Base-by-base conservation (phyloP, 2,113 vertebrate species). In the Tringa solitaria region DNA sequence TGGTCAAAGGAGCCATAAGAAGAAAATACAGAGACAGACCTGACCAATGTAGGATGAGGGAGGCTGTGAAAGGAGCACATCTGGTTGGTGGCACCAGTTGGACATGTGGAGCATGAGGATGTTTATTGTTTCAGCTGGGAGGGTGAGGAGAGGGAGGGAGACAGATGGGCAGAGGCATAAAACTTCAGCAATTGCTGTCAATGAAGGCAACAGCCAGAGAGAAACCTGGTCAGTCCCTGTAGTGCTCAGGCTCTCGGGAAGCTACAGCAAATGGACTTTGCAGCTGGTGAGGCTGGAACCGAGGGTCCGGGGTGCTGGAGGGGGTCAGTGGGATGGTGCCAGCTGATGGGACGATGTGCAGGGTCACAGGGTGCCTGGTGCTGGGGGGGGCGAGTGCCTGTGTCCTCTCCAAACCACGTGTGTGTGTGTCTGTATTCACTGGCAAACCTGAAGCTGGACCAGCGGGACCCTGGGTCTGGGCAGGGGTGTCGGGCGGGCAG, bases 401-500 rank as follows among this genome's bases (percentile, higher is more conserved):
- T 8, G 22, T 32, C 10, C 5, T 17, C 20, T 48, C 7, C 26
- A 39, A 7, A 7, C 24, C 2, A 4, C 2, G 1, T 10, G 14
- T 41, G 21, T 2, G 21, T 2, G 5, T 32, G 37, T 2, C 4
- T 32, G 28, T 24, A 9, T 61, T 39, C 24, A 24, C 33, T 4
- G 43, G 54, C 12, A 63, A 79, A 28, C 0, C 0, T 63, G 20
- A 57, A 57, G 41, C 14, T 28, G 37, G 23, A 12, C 30, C 10
- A 43, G 32, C 0, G 18, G 6, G 20, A 7, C 17, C 20, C 46
- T 4, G 4, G 17, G 32, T 56, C 51, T 16, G 23, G 20, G 20
- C 41, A 73, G 46, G 19, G 3, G 4, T 45, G 12, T 51, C 21
- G 32, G 35, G 35, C 0, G 1, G 20, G 20, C 6, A 2, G 43